Conservation (phyloP, 2,113 vertebrate species). For the Thamnaconus septentrionalis region DNA sequence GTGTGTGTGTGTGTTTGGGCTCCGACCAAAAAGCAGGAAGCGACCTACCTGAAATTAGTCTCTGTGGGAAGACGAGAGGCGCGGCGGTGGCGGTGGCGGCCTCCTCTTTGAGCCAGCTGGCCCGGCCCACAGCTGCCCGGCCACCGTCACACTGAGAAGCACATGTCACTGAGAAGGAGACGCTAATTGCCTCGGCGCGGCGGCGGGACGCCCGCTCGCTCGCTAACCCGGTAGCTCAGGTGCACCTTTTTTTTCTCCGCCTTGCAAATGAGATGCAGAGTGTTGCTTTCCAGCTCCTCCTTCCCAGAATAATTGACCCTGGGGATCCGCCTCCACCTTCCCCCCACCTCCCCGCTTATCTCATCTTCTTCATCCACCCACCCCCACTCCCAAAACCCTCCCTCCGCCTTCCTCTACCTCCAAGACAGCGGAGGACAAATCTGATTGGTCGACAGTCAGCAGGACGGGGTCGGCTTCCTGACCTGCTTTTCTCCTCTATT, state of each 20-base stretch:
- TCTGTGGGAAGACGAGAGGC: constrained; percentile 60
- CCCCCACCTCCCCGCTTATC: constrained; percentile 52
- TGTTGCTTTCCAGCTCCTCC: constrained; percentile 68
- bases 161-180: constrained; percentile 71
- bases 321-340: constrained; percentile 67
- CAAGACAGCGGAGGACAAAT: constrained; percentile 62
- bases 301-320: constrained; percentile 77
- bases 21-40: constrained; percentile 28
- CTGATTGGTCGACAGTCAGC: constrained; percentile 74
- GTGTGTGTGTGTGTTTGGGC: constrained; percentile 23
- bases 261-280: constrained; percentile 79
- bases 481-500: constrained; percentile 52
- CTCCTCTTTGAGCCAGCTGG: constrained; percentile 49
- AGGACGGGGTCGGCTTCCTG: constrained; percentile 69
- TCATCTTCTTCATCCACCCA: constrained; percentile 28
- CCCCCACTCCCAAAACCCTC: not conserved
- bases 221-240: constrained; percentile 57
- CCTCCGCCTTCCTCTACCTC: constrained; percentile 41
- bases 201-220: constrained; percentile 50
- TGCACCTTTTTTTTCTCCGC: constrained; percentile 57
- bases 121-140: constrained; percentile 61
- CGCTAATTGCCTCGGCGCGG: constrained; percentile 75
- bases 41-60: constrained; percentile 68
- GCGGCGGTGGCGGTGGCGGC: constrained; percentile 28
- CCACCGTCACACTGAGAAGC: constrained; percentile 71